A percentile compares a stretch with the other conserved stretches of the same genome.
Conservation (phyloP, 2,888 invertebrate genomes). For the Strigamia crassipes region DNA sequence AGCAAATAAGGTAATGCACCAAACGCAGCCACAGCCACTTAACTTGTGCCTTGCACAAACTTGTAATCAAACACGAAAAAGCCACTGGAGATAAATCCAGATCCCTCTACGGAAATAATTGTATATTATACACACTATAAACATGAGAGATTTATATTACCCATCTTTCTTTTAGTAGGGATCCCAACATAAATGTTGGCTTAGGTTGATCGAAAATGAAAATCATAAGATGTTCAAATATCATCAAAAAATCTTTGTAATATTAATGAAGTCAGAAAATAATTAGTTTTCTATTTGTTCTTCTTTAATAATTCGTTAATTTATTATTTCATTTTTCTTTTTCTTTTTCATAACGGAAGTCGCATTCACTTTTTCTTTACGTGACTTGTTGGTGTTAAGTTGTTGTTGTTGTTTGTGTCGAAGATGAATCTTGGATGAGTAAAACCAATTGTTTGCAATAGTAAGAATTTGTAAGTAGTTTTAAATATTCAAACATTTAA, state of each 20-base stretch:
- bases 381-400: too few species aligned
- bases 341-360: too few species aligned
- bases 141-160: not conserved
- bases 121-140: conserved; percentile 3
- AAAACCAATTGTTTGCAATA: too few species aligned
- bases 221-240: conserved; percentile 3
- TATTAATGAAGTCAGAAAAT: too few species aligned
- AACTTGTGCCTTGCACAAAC: not conserved
- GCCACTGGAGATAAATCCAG: conserved; percentile 6
- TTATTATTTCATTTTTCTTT: too few species aligned
- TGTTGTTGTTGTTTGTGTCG: too few species aligned
- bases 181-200: not conserved
- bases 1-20: conserved; percentile 4
- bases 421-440: too few species aligned
- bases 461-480: too few species aligned
- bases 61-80: conserved; percentile 6
- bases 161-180: not conserved
- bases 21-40: conserved; percentile 15
- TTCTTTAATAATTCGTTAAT: too few species aligned
- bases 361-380: too few species aligned
- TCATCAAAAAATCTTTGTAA: too few species aligned
- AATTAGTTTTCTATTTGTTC: too few species aligned
- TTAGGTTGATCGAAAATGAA: not conserved
- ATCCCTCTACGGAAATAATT: not conserved
- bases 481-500: not conserved